Conservation (phyloP, 2,113 vertebrate genomes). For the Sisor rabdophorus region DNA sequence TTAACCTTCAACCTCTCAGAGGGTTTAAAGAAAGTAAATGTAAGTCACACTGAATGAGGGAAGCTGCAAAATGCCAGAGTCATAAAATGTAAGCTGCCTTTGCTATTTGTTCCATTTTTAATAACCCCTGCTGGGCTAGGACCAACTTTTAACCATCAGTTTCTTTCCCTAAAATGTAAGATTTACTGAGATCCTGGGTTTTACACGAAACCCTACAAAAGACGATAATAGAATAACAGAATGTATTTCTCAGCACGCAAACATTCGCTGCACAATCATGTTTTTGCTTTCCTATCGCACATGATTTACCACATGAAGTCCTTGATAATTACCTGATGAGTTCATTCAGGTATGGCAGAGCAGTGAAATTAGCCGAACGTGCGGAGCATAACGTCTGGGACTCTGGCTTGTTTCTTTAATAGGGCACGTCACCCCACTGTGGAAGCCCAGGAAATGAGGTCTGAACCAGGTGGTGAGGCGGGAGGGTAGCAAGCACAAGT, state of each 20-base stretch:
- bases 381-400: background rate
- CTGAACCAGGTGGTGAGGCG: conserved; percentile 44
- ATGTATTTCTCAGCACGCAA: background rate
- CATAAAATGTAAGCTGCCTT: too few species aligned
- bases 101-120: too few species aligned
- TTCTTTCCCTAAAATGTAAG: background rate
- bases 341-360: conserved; percentile 31
- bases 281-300: conserved; percentile 1
- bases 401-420: background rate
- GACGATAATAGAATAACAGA: too few species aligned
- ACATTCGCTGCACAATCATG: background rate
- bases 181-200: background rate
- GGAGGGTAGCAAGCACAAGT: conserved; percentile 40
- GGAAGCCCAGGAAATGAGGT: conserved; percentile 38
- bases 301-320: conserved; percentile 6
- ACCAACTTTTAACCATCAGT: background rate
- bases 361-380: conserved; percentile 19
- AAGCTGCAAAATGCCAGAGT: too few species aligned
- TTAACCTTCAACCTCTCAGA: too few species aligned
- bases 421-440: conserved; percentile 22
- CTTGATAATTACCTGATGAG: conserved; percentile 32
- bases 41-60: too few species aligned
- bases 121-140: too few species aligned
- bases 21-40: too few species aligned
- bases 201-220: background rate